Conservation (phyloP, 2,888 invertebrate species). For the Ametastegia equiseti region DNA sequence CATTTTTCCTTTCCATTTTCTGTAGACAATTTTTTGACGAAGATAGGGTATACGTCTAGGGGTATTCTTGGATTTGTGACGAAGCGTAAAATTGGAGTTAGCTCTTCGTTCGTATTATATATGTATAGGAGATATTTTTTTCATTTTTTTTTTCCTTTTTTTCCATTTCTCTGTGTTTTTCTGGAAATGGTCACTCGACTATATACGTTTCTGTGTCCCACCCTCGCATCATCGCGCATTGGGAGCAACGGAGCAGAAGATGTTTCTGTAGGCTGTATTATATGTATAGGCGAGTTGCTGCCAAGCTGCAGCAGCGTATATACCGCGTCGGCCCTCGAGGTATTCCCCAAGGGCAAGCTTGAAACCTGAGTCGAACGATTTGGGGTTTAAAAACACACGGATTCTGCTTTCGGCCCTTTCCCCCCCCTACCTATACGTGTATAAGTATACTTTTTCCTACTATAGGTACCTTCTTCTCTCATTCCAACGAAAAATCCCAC, state of each 20-base stretch:
- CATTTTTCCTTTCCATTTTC: neutral
- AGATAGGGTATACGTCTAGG: too few relatives aligned
- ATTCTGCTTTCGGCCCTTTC: neutral
- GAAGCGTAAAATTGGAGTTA: neutral
- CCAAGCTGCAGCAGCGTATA: neutral
- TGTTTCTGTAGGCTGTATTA: too few relatives aligned
- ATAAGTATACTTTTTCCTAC: too few relatives aligned
- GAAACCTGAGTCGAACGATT: conserved; percentile 73
- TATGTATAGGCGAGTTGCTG: too few relatives aligned
- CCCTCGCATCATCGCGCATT: neutral
- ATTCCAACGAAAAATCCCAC: neutral
- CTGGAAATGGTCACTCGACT: too few relatives aligned
- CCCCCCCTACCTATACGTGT: neutral
- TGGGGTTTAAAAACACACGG: conserved; percentile 67
- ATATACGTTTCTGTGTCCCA: neutral
- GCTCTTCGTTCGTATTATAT: too few relatives aligned
- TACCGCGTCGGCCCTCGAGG: conserved; percentile 34
- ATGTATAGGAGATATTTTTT: too few relatives aligned
- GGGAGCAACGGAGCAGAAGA: conserved; percentile 35
- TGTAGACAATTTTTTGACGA: too few relatives aligned
- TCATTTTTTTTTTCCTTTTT: too few relatives aligned
- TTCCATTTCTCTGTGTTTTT: too few relatives aligned
- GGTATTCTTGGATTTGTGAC: neutral
- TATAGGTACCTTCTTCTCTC: neutral
- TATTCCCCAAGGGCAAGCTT: conserved; percentile 70